Percentiles rank a stretch among this genome's conserved stretches.
These are phyloP conservation scores for Oppia nitens DNA, from an alignment of 1,140 invertebrate genomes.

Conservation along the genomic window DNA sequence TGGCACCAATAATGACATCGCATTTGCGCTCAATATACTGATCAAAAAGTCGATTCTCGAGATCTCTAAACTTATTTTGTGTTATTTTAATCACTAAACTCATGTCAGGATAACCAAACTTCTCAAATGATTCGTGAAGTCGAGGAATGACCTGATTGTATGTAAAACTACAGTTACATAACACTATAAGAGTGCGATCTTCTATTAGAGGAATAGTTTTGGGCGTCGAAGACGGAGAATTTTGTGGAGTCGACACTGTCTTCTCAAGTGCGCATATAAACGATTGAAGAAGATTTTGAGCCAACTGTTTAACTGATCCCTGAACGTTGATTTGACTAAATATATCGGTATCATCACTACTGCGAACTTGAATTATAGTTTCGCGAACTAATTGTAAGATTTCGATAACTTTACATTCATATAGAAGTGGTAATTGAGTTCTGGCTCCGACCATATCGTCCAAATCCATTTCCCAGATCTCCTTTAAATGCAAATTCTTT, in stretches of 20 bases:
- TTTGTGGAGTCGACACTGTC: neutral
- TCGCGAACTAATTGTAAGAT: constrained; percentile 68
- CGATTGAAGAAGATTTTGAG: constrained; percentile 46
- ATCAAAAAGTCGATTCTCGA: constrained; percentile 33
- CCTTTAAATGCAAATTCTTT: constrained; percentile 51
- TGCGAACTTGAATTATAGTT: constrained; percentile 44
- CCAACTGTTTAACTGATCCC: constrained; percentile 28
- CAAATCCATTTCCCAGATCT: constrained; percentile 74
- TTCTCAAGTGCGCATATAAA: constrained; percentile 26
- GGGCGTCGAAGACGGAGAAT: constrained; percentile 1
- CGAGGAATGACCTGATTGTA: constrained; percentile 49
- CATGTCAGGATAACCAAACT: constrained; percentile 52
- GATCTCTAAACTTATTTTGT: constrained; percentile 25
- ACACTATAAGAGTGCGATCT: constrained; percentile 58
- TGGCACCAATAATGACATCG: constrained; percentile 76
- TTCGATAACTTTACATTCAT: constrained; percentile 65
- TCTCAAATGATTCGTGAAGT: constrained; percentile 42
- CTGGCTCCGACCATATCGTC: constrained; percentile 59
- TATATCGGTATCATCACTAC: constrained; percentile 15
- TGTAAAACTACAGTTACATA: constrained; percentile 77
- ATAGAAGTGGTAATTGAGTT: constrained; percentile 62
- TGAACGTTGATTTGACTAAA: constrained; percentile 30
- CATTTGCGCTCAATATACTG: constrained; percentile 75
- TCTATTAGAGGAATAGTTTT: constrained; percentile 29
- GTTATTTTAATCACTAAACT: constrained; percentile 32